Conservation (phyloP, 2,113 vertebrate genomes). For the Hiodon alosoides region DNA sequence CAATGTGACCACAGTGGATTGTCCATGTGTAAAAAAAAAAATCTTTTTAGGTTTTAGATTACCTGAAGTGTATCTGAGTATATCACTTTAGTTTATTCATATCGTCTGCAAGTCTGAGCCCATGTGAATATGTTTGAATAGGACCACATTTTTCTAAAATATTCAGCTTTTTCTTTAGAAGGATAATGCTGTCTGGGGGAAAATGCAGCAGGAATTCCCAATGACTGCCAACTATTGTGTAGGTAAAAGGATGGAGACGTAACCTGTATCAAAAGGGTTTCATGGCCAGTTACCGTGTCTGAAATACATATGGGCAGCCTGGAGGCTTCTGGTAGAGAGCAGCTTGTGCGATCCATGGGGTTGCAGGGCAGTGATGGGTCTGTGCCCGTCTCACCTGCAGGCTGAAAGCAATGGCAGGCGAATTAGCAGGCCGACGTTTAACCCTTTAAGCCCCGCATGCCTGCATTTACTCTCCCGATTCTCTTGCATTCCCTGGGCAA, state of each 20-base stretch:
- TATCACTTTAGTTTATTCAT: not conserved
- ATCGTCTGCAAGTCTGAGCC: not conserved
- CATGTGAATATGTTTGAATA: too few species aligned
- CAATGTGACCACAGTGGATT: conserved; percentile 2
- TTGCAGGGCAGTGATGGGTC: not conserved
- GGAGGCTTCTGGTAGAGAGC: not conserved
- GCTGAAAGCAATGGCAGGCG: too few species aligned
- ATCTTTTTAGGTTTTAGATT: too few species aligned
- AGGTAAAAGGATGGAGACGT: not conserved
- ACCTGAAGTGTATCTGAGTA: too few species aligned
- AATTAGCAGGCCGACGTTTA: too few species aligned
- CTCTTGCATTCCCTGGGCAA: too few species aligned
- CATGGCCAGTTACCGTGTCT: not conserved
- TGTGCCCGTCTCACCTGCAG: not conserved
- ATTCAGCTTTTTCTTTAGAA: too few species aligned
- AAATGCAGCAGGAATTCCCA: not conserved
- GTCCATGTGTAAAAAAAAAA: too few species aligned
- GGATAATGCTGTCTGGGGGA: not conserved
- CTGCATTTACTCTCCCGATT: too few species aligned
- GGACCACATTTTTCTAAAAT: too few species aligned
- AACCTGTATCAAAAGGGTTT: not conserved
- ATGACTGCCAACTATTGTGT: not conserved
- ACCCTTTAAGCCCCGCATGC: too few species aligned
- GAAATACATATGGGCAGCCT: not conserved
- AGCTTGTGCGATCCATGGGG: conserved; percentile 5